Evolutionary conservation across 2,113 vertebrate genomes (phyloP), one percentile per base, ranked within the genome.

Genomic region (Sinocyclocheilus grahami): DNA sequence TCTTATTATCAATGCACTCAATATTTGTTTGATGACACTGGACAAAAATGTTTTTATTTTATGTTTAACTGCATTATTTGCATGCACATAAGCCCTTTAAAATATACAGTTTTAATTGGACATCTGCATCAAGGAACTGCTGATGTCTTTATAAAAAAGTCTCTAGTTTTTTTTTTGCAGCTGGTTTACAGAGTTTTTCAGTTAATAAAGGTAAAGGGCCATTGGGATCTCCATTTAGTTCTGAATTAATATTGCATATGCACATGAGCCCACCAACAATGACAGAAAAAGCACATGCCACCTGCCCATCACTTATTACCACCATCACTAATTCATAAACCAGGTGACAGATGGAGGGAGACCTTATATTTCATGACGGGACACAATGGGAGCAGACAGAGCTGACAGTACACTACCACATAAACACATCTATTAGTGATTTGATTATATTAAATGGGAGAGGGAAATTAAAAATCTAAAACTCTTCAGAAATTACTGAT

Each of bases 321-420:
- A 74, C 58, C 39, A 86, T 88, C 30, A 88, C 74, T 86, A 72
- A 88, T 86, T 86, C 65, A 86, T 67, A 37, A 77, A 14, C 22
- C 22, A 60, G n/a, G 33, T 13, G 30, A 58, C 58, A 76, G 48
- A 84, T 37, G 58, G 53, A 85, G 37, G 74, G 30, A 76, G 14
- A 82, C 63, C 51, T 20, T 16, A 75, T 58, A 85, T 76, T 27
- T 69, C 67, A 12, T 42, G 37, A 74, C 10, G 2, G 8, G 9
- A 42, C 39, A 18, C 18, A 42, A 22, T 42, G 18, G 22, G 16
- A 5, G 67, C 33, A 37, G 69, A 72, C 37, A 75, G 46, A 80
- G 39, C 0, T 7, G 24, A 83, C 22, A 83, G 30, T 46, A 51
- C 42, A 51, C 42, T 12, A 27, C 71, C 39, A 42, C 39, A 42